Base-by-base conservation (phyloP, 2,888 invertebrate species). In the Hoplodrina ambigua region DNA sequence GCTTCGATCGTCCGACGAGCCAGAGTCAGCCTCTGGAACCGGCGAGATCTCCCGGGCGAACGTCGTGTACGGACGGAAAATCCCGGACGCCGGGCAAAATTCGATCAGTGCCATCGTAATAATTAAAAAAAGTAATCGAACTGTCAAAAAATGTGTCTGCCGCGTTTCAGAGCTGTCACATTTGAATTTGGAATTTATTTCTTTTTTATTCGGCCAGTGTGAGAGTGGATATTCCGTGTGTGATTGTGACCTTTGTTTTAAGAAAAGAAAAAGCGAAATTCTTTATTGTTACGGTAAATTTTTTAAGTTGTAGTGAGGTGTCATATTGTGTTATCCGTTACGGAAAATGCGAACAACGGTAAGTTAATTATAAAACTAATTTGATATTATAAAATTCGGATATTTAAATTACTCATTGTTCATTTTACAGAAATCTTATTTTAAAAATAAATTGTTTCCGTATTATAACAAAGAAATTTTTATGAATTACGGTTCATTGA, bases 1-100 rank as follows among this genome's bases (percentile, higher is more conserved):
- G 94, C 94, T 94, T 93, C 95, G 89, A 94, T 88, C 87, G 88
- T 75, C 86, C 80, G 81, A 72, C 89, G 88, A 86, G 87, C 89
- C 87, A 86, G 93, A 94, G 88, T 92, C 94, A 93, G 94, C 93
- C 92, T 92, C 94, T 89, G 93, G 88, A 91, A 86, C 92, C 91
- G 90, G 91, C 78, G 88, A 86, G 87, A 91, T 90, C 89, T 90
- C 94, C 93, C 93, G 92, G 93, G 90, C 87, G 85, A 83, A 86
- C 86, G 85, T 84, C 78, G 84, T 88, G 88, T 86, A 75, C 85
- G 85, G 83, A 80, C 75, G 72, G 74, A 81, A 88, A 85, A 80
- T 60, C 71, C 84, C 84, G 85, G 84, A 82, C 80, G 85, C 76
- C 84, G 78, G 71, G 69, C 69, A 73, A 79, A 86, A 85, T 85